These are phyloP conservation scores for Sialis lutaria DNA, from an alignment of 2,888 invertebrate species.

Conservation along the genomic window DNA sequence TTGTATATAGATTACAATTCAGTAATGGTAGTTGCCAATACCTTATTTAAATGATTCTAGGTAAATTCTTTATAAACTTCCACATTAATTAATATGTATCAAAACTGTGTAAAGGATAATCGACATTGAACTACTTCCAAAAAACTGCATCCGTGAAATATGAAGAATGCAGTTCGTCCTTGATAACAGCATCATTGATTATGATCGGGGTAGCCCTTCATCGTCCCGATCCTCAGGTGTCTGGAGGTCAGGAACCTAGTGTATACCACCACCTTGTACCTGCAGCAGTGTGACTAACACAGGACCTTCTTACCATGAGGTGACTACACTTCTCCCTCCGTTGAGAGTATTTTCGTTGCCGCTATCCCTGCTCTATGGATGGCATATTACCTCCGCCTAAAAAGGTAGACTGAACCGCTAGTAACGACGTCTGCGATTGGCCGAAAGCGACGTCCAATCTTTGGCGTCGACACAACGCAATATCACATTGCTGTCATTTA, in stretches of 20 bases:
- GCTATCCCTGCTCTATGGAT: slow-evolving; percentile 15
- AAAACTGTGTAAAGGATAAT: too few relatives aligned
- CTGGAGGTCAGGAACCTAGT: background rate
- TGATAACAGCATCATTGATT: too few relatives aligned
- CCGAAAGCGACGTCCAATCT: slow-evolving; percentile 25
- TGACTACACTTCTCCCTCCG: slow-evolving; percentile 4
- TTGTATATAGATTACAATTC: too few relatives aligned
- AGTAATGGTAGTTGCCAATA: too few relatives aligned
- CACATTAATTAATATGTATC: too few relatives aligned
- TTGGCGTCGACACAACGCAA: slow-evolving; percentile 29
- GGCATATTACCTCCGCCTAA: slow-evolving; percentile 34
- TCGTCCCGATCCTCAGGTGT: too few relatives aligned
- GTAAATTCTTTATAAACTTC: too few relatives aligned
- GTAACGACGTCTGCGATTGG: slow-evolving; percentile 31
- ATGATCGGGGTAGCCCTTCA: too few relatives aligned
- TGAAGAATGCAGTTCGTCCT: too few relatives aligned
- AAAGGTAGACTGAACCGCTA: slow-evolving; percentile 39
- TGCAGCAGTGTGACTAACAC: slow-evolving; percentile 2
- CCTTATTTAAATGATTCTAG: too few relatives aligned
- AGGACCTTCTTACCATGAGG: background rate
- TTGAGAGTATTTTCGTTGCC: slow-evolving; percentile 18
- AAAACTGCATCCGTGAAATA: too few relatives aligned
- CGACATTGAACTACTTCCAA: too few relatives aligned
- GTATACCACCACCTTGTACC: background rate
- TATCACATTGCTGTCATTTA: slow-evolving; percentile 70